Base-by-base conservation (phyloP, 2,797 vertebrate species). In the Myotis vivesi region DNA sequence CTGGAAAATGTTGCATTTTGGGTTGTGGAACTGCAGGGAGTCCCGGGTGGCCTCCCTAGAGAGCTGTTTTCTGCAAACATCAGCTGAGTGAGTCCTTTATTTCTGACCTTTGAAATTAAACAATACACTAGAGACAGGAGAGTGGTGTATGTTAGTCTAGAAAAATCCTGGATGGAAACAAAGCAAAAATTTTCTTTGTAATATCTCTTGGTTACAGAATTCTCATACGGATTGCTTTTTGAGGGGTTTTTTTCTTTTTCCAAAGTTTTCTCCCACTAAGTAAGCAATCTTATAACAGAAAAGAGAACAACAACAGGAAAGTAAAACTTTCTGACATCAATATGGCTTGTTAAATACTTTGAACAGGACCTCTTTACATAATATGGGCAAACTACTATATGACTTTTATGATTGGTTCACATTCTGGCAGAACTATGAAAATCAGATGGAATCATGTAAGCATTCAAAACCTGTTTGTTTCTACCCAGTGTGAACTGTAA, bases 61-160 rank as follows among this genome's bases (percentile, higher is more conserved):
- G 59, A 38, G 41, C 13, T 46, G 38, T 55, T 38, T 82, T 17
- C 49, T 82, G 7, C 36, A 88, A 75, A 38, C 10, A 75, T 66
- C 36, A 88, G 19, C 6, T 68, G 57, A 89, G 25, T 2, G 19
- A 36, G 28, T 36, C 36, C 22, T 82, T 75, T 55, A 53, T 73
- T 81, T 75, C 68, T 69, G 28, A 87, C 12, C 33, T 85, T 82
- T 76, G 23, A 83, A 87, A 89, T 71, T 84, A 89, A 89, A 71
- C 22, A 49, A 81, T 22, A 81, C 16, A 57, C 8, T 10, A 77
- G 41, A 69, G 62, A 62, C 51, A 87, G 36, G 3, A 38, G 20
- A 82, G 11, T 44, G 9, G 16, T 44, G 6, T 69, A 68, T 81
- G 17, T 66, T 49, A 75, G n/a, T 75, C 62, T 19, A 88, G 16